phyloP scores from a whole-genome alignment of 2,113 vertebrate genomes.

The Crotalus helleri region DNA sequence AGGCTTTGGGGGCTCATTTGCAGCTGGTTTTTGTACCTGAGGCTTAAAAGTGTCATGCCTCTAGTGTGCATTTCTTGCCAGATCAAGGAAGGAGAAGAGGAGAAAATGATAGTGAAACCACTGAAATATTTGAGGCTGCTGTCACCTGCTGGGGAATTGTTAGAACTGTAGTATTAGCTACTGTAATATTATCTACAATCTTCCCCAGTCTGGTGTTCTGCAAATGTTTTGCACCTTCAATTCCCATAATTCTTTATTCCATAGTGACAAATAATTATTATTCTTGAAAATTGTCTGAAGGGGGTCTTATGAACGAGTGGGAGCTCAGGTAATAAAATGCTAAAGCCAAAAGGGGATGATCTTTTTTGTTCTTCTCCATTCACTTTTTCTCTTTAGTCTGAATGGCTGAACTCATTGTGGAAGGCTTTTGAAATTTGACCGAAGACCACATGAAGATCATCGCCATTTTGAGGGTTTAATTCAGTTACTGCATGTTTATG shows the following conservation, averaged over 20 bases:
- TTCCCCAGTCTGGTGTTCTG: neutral
- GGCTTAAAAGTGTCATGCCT: neutral
- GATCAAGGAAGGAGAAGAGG: neutral
- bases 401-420: neutral
- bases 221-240: neutral
- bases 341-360: neutral
- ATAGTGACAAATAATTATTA: neutral
- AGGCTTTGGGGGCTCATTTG: neutral
- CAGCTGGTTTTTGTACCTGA: neutral
- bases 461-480: neutral
- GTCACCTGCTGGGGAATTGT: conserved; percentile 9
- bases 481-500: neutral
- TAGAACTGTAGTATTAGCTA: neutral
- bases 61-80: neutral
- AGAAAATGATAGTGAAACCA: neutral
- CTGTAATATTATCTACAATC: neutral
- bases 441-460: neutral
- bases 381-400: neutral
- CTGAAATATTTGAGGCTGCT: neutral
- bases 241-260: neutral
- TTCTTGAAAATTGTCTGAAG: neutral
- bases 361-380: neutral
- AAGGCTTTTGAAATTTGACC: neutral
- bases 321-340: neutral
- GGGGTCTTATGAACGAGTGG: neutral